Percentiles rank a stretch among this genome's conserved stretches.
phyloP scores from a whole-genome alignment of 2,113 vertebrate species.

The Illadopsis cleaveri region DNA sequence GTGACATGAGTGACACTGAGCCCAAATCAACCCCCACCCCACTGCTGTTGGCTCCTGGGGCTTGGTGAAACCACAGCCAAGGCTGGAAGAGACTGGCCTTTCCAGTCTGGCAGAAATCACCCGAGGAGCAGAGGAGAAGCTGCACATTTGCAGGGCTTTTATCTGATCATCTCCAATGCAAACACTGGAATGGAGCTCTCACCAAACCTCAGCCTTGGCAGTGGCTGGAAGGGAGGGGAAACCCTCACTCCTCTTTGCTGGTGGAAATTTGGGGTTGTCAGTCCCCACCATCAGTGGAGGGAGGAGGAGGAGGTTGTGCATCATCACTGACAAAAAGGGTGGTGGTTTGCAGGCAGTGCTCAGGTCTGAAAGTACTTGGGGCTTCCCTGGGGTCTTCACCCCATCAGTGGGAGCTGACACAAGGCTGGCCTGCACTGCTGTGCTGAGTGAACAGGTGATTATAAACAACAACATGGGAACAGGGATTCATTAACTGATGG shows the following conservation, averaged over 20 bases:
- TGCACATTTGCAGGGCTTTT: neutral
- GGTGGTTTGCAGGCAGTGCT: neutral
- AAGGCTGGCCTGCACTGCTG: neutral
- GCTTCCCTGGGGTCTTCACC: neutral
- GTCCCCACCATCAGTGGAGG: neutral
- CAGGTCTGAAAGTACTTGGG: accelerated
- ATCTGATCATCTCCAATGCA: neutral
- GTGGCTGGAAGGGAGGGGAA: accelerated
- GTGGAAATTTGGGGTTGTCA: neutral
- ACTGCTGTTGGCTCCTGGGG: neutral
- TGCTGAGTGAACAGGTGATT: neutral
- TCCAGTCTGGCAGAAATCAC: neutral
- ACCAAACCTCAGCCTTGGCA: neutral
- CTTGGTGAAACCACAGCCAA: accelerated
- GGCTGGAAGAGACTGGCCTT: neutral
- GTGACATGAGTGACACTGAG: accelerated
- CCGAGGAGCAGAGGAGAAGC: neutral
- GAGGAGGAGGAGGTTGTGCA: neutral
- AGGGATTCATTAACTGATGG: accelerated
- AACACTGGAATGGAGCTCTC: neutral
- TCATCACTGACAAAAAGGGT: neutral
- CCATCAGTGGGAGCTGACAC: accelerated
- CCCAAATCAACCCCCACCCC: neutral
- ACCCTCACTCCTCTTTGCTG: neutral
- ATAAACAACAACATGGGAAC: accelerated